phyloP scores from a whole-genome alignment of 1,140 invertebrate species.

The Cardiocondyla obscurior region DNA sequence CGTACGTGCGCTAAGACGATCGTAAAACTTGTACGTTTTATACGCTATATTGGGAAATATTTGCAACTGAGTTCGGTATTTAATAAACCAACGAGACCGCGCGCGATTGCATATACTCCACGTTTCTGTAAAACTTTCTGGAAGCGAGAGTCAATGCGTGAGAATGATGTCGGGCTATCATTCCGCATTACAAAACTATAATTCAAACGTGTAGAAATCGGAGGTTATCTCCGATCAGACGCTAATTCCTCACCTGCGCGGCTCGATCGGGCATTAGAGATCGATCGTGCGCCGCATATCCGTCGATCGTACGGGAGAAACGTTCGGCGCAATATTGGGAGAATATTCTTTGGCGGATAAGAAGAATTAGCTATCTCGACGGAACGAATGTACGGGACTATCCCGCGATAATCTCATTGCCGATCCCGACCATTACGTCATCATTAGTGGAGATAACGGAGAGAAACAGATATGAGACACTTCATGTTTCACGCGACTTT shows the following conservation, averaged over 20 bases:
- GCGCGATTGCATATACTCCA: background rate
- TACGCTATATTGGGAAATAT: background rate
- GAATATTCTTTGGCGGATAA: background rate
- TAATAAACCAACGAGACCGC: background rate
- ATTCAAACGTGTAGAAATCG: constrained; percentile 44
- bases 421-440: constrained; percentile 58
- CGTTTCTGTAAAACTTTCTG: background rate
- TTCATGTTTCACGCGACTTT: constrained; percentile 59
- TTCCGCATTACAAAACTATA: constrained; percentile 9
- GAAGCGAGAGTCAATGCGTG: constrained; percentile 14
- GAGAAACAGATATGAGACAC: constrained; percentile 60
- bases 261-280: background rate
- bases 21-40: constrained; percentile 29
- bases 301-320: constrained; percentile 20
- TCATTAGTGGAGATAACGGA: constrained; percentile 58
- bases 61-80: constrained; percentile 20
- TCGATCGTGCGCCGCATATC: constrained; percentile 3
- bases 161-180: background rate
- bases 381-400: constrained; percentile 44
- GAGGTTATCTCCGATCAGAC: constrained; percentile 30
- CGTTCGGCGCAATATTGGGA: background rate
- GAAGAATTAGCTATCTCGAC: constrained; percentile 34
- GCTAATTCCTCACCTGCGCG: constrained; percentile 19
- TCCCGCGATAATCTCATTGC: constrained; percentile 61
- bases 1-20: constrained; percentile 20